Percentiles rank a stretch among this genome's conserved stretches.
phyloP scores from a whole-genome alignment of 2,888 invertebrate genomes.

The Diarsia rubi region DNA sequence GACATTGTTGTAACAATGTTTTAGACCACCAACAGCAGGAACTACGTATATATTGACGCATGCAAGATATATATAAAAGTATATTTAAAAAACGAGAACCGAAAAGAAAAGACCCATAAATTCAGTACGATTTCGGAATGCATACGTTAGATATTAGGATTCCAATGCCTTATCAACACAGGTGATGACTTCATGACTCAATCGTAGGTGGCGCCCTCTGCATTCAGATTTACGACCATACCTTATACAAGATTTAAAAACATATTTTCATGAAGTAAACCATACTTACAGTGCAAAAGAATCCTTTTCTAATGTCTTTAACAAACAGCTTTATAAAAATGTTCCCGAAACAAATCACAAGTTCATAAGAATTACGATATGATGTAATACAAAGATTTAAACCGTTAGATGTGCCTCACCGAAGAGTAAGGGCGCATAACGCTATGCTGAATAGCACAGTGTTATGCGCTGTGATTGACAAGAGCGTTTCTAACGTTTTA shows the following conservation, averaged over 20 bases:
- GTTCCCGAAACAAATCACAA: conserved; percentile 52
- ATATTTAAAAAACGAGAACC: conserved; percentile 38
- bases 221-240: neutral
- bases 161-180: conserved; percentile 20
- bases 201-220: conserved; percentile 15
- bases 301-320: conserved; percentile 50
- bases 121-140: conserved; percentile 77
- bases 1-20: conserved; percentile 74
- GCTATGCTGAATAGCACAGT: too few species aligned
- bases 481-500: neutral
- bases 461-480: too few species aligned
- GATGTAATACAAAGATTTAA: conserved; percentile 26
- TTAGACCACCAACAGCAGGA: conserved; percentile 34
- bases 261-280: neutral
- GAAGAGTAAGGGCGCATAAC: neutral
- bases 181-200: conserved; percentile 22
- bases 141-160: conserved; percentile 54
- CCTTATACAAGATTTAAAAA: neutral
- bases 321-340: conserved; percentile 44
- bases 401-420: neutral
- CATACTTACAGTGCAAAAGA: conserved; percentile 23
- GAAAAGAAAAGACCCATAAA: conserved; percentile 54
- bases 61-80: conserved; percentile 49
- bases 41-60: conserved; percentile 39
- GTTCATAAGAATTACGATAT: conserved; percentile 53